phyloP scores from a whole-genome alignment of 1,140 invertebrate genomes.

The Penaeus japonicus region DNA sequence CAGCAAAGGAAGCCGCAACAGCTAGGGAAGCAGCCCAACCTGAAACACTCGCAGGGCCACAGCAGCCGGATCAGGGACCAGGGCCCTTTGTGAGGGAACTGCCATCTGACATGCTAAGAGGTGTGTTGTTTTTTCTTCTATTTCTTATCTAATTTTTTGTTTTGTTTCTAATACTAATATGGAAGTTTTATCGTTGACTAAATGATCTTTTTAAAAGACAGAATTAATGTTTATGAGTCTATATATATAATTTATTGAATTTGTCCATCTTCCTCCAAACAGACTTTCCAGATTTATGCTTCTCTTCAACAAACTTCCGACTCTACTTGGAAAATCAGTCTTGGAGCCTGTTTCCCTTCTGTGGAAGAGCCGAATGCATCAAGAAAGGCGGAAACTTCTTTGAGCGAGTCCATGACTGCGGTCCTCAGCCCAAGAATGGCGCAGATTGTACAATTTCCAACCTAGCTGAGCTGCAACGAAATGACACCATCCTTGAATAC shows the following conservation, averaged over 20 bases:
- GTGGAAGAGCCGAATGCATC: conserved; percentile 84
- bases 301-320: conserved; percentile 86
- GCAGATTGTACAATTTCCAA: conserved; percentile 85
- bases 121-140: not conserved
- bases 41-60: not conserved
- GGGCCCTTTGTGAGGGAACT: not conserved
- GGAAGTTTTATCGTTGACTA: too few species aligned
- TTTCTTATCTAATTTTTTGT: too few species aligned
- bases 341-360: conserved; percentile 87
- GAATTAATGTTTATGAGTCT: not conserved
- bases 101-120: conserved; percentile 19
- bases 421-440: conserved; percentile 82
- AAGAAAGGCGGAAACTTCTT: conserved; percentile 70
- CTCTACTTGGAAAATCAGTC: conserved; percentile 82
- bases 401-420: conserved; percentile 85
- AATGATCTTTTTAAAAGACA: too few species aligned
- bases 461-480: conserved; percentile 79
- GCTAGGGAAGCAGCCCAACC: not conserved
- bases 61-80: not conserved
- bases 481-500: conserved; percentile 76
- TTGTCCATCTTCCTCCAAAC: conserved; percentile 60
- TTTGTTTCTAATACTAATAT: too few species aligned
- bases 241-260: not conserved
- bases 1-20: conserved; percentile 17
- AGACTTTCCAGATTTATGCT: conserved; percentile 91